phyloP scores from a whole-genome alignment of 2,888 invertebrate species.

The Melieria picta region DNA sequence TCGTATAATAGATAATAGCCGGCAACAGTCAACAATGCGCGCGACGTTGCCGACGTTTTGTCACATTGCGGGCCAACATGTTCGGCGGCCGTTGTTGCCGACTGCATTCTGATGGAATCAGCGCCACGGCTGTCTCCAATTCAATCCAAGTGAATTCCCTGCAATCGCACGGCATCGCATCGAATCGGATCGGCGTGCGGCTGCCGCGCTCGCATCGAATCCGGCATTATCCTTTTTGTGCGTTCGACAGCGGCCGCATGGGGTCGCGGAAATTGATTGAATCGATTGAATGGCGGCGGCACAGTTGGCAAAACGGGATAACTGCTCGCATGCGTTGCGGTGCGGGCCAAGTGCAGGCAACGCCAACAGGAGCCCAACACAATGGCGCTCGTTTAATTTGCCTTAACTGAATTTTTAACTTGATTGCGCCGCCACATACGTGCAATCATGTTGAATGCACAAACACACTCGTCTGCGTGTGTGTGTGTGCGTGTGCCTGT shows the following conservation, averaged over 20 bases:
- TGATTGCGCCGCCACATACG: background rate
- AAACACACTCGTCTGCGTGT: slow-evolving; percentile 1
- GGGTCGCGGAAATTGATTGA: slow-evolving; percentile 25
- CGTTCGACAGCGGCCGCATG: background rate
- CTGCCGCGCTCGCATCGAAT: too few species aligned
- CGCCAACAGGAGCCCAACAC: background rate
- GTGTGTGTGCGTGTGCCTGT: background rate
- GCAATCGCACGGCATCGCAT: too few species aligned
- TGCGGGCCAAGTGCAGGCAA: too few species aligned
- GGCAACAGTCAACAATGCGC: too few species aligned
- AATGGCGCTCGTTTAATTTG: slow-evolving; percentile 22
- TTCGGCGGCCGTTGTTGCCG: too few species aligned
- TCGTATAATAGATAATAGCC: too few species aligned
- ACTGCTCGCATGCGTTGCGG: background rate
- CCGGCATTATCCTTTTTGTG: background rate
- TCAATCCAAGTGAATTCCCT: too few species aligned
- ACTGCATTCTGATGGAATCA: too few species aligned
- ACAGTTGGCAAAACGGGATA: background rate
- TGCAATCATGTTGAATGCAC: background rate
- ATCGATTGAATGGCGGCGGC: slow-evolving; percentile 22
- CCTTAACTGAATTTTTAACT: slow-evolving; percentile 6
- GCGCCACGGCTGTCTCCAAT: too few species aligned
- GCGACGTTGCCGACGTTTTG: too few species aligned
- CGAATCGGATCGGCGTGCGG: too few species aligned
- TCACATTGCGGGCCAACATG: too few species aligned